phyloP scores from a whole-genome alignment of 2,113 vertebrate species.

The Suricata suricatta region DNA sequence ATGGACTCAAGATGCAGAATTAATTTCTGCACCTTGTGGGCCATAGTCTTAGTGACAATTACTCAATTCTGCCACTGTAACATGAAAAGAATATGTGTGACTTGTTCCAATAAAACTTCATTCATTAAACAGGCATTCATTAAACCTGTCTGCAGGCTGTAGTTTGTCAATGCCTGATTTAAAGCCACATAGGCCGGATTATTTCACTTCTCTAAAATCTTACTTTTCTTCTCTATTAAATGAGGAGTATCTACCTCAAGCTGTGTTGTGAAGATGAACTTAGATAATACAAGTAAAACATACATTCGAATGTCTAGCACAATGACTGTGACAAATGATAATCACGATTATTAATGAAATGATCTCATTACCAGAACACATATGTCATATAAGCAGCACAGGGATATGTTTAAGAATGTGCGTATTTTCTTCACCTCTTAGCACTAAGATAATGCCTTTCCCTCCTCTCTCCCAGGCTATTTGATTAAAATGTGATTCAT shows the following conservation, averaged over 20 bases:
- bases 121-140: not conserved
- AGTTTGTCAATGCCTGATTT: not conserved
- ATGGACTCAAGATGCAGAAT: not conserved
- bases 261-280: not conserved
- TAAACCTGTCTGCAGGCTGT: not conserved
- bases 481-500: constrained; percentile 27
- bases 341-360: not conserved
- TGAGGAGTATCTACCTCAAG: not conserved
- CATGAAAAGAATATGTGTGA: not conserved
- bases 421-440: not conserved
- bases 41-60: not conserved
- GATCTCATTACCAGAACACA: not conserved
- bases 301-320: not conserved
- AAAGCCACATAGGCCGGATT: not conserved
- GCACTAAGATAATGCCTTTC: not conserved
- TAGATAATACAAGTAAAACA: not conserved
- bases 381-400: not conserved
- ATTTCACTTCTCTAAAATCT: not conserved
- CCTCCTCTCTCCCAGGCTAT: not conserved
- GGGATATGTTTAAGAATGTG: not conserved
- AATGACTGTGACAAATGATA: not conserved
- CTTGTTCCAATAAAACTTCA: not conserved
- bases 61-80: not conserved
- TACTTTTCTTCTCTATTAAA: not conserved
- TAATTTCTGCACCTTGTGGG: not conserved